Conservation (phyloP, 2,797 vertebrate genomes). For the Anomalospiza imberbis region DNA sequence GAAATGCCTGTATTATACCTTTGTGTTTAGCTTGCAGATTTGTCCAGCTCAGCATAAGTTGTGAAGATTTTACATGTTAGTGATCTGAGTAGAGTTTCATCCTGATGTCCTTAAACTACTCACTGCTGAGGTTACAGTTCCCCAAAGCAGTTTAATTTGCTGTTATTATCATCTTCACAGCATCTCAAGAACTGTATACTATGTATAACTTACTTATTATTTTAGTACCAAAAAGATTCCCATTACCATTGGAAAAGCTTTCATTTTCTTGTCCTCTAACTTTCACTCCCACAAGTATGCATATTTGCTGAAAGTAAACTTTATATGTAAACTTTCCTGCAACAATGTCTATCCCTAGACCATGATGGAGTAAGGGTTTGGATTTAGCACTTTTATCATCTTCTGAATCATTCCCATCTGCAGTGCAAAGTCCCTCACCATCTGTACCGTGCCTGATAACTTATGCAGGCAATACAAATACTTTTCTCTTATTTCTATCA, state of each 20-base stretch:
- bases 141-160: background rate
- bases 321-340: slow-evolving; percentile 13
- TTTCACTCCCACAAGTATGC: background rate
- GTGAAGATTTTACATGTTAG: background rate
- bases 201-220: background rate
- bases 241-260: background rate
- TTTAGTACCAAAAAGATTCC: background rate
- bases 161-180: background rate
- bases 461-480: slow-evolving; percentile 29
- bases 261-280: background rate
- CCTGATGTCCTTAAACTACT: background rate
- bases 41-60: background rate
- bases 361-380: slow-evolving; percentile 12
- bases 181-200: background rate
- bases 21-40: background rate
- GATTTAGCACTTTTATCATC: slow-evolving; percentile 47
- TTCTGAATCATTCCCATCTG: slow-evolving; percentile 58
- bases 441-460: slow-evolving; percentile 36
- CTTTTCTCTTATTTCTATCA: background rate
- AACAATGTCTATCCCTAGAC: slow-evolving; percentile 16
- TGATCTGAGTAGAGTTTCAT: background rate
- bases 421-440: slow-evolving; percentile 51
- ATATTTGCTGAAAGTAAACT: slow-evolving; percentile 40
- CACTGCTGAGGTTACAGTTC: background rate
- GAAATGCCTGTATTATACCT: background rate